Conservation (phyloP, 2,888 invertebrate genomes). For the Ochropleura leucogaster region DNA sequence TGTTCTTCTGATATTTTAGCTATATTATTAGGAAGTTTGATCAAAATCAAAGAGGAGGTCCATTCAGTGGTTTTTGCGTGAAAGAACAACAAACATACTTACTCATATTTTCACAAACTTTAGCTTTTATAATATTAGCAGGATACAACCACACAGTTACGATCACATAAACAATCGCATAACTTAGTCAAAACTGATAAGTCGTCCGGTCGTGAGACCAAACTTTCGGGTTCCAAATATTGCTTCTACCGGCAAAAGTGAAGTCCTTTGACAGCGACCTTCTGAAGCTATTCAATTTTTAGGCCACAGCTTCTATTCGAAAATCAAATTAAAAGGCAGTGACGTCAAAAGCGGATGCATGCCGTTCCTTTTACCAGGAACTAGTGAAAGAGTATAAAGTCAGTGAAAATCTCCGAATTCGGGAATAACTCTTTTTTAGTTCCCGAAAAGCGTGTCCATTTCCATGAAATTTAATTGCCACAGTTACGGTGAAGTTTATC, state of each 20-base stretch:
- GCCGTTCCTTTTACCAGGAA: constrained; percentile 15
- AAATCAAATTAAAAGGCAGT: constrained; percentile 42
- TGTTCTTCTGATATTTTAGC: too few species aligned
- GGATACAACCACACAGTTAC: too few species aligned
- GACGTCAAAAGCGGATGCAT: constrained; percentile 27
- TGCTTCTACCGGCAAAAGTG: neutral
- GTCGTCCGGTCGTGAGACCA: neutral
- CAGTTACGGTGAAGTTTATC: neutral
- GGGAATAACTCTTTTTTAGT: constrained; percentile 9
- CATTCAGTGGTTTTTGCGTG: too few species aligned
- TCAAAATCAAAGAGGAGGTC: too few species aligned
- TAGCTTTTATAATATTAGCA: too few species aligned
- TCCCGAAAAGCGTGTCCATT: constrained; percentile 2
- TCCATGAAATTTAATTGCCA: too few species aligned
- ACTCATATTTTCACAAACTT: too few species aligned
- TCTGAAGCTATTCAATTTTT: neutral
- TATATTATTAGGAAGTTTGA: too few species aligned
- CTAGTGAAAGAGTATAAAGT: constrained; percentile 20
- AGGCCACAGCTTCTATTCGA: constrained; percentile 11
- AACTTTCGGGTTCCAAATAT: neutral
- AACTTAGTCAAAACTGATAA: neutral
- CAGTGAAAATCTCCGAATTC: constrained; percentile 7
- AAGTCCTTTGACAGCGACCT: neutral
- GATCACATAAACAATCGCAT: too few species aligned
- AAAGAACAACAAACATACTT: too few species aligned